Conservation (phyloP, 2,888 invertebrate species). For the Meloe dianella region DNA sequence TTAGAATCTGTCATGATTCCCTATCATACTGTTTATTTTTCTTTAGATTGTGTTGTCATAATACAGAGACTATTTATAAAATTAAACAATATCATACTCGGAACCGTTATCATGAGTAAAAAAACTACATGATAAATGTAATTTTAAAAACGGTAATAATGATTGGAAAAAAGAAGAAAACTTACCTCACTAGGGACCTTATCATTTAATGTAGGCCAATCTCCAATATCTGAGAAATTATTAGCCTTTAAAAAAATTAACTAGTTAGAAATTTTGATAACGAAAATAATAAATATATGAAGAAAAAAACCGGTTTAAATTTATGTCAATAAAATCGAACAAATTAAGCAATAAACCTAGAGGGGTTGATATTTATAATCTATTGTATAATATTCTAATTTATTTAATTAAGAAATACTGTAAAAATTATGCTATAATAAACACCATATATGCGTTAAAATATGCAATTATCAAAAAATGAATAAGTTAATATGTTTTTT, state of each 20-base stretch:
- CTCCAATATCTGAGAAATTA: slow-evolving; percentile 84
- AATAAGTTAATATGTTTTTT: neutral
- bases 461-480: neutral
- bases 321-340: slow-evolving; percentile 8
- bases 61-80: too few relatives aligned
- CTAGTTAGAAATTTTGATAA: slow-evolving; percentile 3
- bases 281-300: neutral
- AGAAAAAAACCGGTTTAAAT: slow-evolving; percentile 7
- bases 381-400: neutral
- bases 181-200: slow-evolving; percentile 61
- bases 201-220: slow-evolving; percentile 89
- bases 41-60: too few relatives aligned
- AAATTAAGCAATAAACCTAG: neutral
- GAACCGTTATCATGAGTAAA: slow-evolving; percentile 20
- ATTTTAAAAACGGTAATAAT: slow-evolving; percentile 24
- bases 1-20: too few relatives aligned
- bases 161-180: slow-evolving; percentile 39
- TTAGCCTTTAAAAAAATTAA: slow-evolving; percentile 68
- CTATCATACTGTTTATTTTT: too few relatives aligned
- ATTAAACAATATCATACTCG: too few relatives aligned
- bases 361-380: neutral
- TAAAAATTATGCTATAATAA: too few relatives aligned
- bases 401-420: neutral
- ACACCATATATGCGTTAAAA: too few relatives aligned
- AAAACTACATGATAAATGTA: neutral